Evolutionary conservation across 2,113 vertebrate species (phyloP).

Genomic region (Psammodynastes pulverulentus): DNA sequence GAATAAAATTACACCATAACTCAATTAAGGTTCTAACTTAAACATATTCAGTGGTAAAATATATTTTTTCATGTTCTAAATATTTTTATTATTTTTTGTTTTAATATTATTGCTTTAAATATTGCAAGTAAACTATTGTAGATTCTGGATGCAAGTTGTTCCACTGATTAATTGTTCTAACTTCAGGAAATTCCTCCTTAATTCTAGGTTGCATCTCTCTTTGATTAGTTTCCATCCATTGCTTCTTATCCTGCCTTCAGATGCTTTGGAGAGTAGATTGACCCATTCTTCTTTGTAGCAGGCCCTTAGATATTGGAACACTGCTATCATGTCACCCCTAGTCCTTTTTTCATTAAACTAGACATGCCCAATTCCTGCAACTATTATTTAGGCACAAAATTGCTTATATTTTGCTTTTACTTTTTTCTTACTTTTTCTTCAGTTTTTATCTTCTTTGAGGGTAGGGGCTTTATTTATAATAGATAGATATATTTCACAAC

Average conservation of each 20-base stretch:
- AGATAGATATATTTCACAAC: background rate
- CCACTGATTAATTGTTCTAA: background rate
- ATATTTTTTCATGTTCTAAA: background rate
- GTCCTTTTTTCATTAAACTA: background rate
- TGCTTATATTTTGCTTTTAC: background rate
- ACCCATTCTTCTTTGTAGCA: background rate
- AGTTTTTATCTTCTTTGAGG: background rate
- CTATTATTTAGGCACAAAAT: background rate
- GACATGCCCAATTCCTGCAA: background rate
- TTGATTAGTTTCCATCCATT: background rate
- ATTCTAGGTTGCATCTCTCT: background rate
- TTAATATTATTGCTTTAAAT: background rate
- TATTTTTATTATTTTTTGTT: background rate
- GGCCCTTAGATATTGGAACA: background rate
- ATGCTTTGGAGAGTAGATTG: background rate
- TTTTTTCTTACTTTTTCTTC: background rate
- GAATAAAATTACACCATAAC: constrained; percentile 34
- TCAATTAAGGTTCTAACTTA: background rate
- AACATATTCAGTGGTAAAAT: background rate
- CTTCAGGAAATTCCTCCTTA: background rate
- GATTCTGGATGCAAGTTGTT: background rate
- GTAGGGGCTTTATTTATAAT: background rate
- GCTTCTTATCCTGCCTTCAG: background rate
- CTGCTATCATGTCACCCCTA: background rate
- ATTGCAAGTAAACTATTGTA: background rate